Evolutionary conservation across 1,140 invertebrate genomes (phyloP), one percentile per base, ranked within the genome.

Genomic region (Leptinotarsa lineolata): DNA sequence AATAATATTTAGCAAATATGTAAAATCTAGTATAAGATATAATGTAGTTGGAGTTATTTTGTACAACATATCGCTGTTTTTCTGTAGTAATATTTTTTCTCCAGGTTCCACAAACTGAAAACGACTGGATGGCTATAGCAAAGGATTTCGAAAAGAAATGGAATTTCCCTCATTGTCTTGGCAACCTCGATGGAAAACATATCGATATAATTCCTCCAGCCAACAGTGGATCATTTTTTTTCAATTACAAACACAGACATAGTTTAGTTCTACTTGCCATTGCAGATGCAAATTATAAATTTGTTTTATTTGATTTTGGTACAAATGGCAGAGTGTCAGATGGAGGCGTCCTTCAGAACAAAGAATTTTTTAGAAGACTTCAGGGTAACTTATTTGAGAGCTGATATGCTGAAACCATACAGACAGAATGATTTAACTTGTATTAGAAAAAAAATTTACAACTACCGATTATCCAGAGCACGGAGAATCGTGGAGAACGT

Each of bases 211-310:
- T 67, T 15, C 60, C 30, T 11, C 71, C 71, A 22, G 54, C 21
- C 21, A 30, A 30, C 45, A 2, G 71, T 6, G 48, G 54, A 16
- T 71, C 48, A 30, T 64, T 64, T 71, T 71, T 16, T 30, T 3
- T 16, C 59, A 61, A 86, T 66, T 85, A 86, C 79, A 63, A 67
- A 8, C 80, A 67, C 1, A 67, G 1, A 30, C 65, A 72, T 22
- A 72, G 61, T 72, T n/a, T 72, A 20, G 70, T 63, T 48, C 45
- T 72, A 54, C 59, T 72, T 6, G 59, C 79, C n/a, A 70, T 83
- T 59, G 78, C 76, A 58, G 78, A 84, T 83, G 77, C 75, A 20
- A 77, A 83, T 20, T 85, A 84, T 67, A 74, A 80, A 67, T 84
- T 85, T 69, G 76, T 81, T 11, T 72, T 74, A 59, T 73, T 78